Evolutionary conservation across 2,888 invertebrate genomes (phyloP), one percentile per base, ranked within the genome.

Genomic region (Leuctra nigra): DNA sequence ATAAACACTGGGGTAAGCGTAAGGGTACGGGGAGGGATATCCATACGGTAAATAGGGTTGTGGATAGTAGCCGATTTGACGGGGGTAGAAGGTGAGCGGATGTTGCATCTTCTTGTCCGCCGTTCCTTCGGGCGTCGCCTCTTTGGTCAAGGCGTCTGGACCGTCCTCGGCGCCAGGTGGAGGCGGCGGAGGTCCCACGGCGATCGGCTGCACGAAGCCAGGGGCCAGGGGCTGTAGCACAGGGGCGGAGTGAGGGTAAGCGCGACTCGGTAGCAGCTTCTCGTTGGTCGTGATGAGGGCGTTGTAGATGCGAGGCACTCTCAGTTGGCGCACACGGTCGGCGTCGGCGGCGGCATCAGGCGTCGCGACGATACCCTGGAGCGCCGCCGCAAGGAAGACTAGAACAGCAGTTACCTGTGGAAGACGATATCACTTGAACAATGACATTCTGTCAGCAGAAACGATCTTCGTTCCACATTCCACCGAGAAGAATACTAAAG

Each of bases 281-380:
- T 87, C 86, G 67, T 86, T 84, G 4, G 86, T 85, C 2, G 86
- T 86, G 68, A 88, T 86, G 56, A 88, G 77, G 0, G 87, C 87
- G 69, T 88, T 88, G 75, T 88, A 88, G 29, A 88, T 84, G 69
- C 84, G 85, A 1, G 88, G 88, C 1, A 84, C 77, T 60, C 83
- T 79, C 24, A 81, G 76, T 0, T 29, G 29, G 11, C 29, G 29
- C 29, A 29, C 29, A 29, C 7, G 29, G 29, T 29, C 29, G 29
- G 29, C 3, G n/a, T n/a, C n/a, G n/a, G n/a, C n/a, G n/a, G n/a
- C n/a, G n/a, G n/a, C n/a, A n/a, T n/a, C n/a, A n/a, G n/a, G 70
- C 65, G 2, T 44, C 44, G 44, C 23, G 53, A 41, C 55, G 35
- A 56, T 47, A 48, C 38, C 36, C 35, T 25, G 46, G 24, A 54